Base-by-base conservation (phyloP, 2,888 invertebrate genomes). In the Thumatha senex region DNA sequence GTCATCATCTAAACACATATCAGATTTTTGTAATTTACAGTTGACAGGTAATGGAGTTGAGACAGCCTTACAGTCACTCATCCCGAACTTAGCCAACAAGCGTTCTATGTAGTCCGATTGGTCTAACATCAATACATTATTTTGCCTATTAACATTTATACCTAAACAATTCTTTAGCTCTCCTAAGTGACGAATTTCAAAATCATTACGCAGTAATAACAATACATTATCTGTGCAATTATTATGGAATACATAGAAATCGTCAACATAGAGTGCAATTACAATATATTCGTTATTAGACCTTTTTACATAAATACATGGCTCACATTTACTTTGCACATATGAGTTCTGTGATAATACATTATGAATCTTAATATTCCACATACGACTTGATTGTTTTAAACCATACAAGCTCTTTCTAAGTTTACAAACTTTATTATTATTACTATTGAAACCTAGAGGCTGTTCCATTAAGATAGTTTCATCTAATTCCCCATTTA, bases 381-480 rank as follows among this genome's bases (percentile, higher is more conserved):
- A 39, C 0, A n/a, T 14, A 11, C 38, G 31, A 0, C 38, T 30
- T 0, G 46, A 39, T n/a, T 46, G 46, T 11, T 46, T 46, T 7
- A 46, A 14, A 0, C 46, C 46, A 46, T 46, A 46, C 5, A 46
- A 31, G 9, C 33, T 39, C 40, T 46, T 46, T 31, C 30, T 0
- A 0, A 55, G 18, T 11, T 42, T 40, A 31, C 29, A 50, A 8
- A 48, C 54, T 13, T 41, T 33, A 0, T 39, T 11, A 10, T 12
- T 29, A 9, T 35, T 29, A 1, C 10, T 4, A 2, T 13, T 31
- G 2, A 38, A 48, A 7, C 49, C 46, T 11, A 34, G 29, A 1
- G 49, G 54, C n/a, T 49, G 48, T 3, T 46, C 46, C 46, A 54
- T 49, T 7, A 24, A 46, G 13, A 50, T 30, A 11, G n/a, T 36